Conservation (phyloP, 2,797 vertebrate species). For the Propithecus deckenii region DNA sequence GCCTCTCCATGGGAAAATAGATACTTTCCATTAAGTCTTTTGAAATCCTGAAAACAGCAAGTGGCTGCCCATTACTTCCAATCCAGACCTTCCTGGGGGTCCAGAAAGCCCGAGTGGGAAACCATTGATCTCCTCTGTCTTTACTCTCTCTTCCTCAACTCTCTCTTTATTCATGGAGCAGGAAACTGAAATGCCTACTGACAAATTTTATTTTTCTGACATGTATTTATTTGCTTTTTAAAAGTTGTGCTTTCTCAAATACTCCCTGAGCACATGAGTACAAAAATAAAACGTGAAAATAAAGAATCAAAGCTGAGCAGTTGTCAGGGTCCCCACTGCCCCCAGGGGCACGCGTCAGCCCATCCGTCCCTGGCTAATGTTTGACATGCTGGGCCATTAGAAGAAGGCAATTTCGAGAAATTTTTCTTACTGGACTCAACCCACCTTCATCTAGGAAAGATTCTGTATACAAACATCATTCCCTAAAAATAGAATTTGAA, state of each 20-base stretch:
- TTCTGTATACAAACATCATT: neutral
- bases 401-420: neutral
- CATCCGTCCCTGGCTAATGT: accelerated
- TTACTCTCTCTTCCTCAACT: too few relatives aligned
- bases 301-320: neutral
- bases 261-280: neutral
- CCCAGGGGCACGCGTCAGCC: neutral
- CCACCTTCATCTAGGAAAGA: neutral
- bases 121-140: accelerated
- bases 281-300: neutral
- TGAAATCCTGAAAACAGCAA: neutral
- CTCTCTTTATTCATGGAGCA: neutral
- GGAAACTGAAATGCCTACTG: neutral
- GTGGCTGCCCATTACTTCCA: neutral
- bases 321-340: neutral
- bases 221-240: neutral
- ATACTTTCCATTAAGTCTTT: neutral
- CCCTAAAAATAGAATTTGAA: neutral
- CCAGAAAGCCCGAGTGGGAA: neutral
- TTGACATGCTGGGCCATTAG: neutral
- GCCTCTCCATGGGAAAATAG: neutral
- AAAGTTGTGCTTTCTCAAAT: neutral
- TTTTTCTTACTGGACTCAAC: neutral
- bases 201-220: neutral
- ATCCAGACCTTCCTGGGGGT: neutral